Percentiles rank a stretch among this genome's conserved stretches.
phyloP scores from a whole-genome alignment of 2,113 vertebrate species.

The Macquaria ambigua region DNA sequence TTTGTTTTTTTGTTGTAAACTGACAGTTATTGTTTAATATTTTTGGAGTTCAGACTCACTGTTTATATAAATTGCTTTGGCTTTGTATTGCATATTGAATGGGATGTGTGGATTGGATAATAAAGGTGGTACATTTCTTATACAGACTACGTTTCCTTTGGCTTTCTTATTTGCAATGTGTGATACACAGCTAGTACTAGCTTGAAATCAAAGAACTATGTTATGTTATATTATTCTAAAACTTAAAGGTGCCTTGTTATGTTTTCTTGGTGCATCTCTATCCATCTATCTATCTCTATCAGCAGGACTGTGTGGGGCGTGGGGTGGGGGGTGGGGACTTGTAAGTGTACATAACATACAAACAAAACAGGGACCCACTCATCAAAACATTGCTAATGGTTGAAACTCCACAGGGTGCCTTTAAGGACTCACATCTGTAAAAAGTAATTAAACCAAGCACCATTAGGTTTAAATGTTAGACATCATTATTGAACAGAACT shows the following conservation, averaged over 20 bases:
- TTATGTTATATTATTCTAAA: not conserved
- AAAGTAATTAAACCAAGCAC: not conserved
- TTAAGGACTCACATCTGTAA: not conserved
- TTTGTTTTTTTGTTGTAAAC: conserved; percentile 52
- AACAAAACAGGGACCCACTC: not conserved
- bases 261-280: too few relatives aligned
- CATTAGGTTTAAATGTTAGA: not conserved
- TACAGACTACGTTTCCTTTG: not conserved
- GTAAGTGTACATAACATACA: not conserved
- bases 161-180: not conserved
- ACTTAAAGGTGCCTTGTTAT: not conserved
- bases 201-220: not conserved
- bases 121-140: conserved; percentile 84
- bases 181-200: not conserved
- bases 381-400: not conserved
- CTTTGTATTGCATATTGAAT: conserved; percentile 72
- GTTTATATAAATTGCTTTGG: conserved; percentile 68
- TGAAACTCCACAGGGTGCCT: not conserved
- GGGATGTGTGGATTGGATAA: conserved; percentile 79
- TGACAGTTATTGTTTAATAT: conserved; percentile 65
- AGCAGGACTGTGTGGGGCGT: not conserved
- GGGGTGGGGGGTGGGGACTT: not conserved
- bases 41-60: conserved; percentile 60
- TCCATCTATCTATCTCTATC: too few relatives aligned
- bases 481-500: not conserved